Conservation (phyloP, 2,888 invertebrate species). For the Junonia oenone region DNA sequence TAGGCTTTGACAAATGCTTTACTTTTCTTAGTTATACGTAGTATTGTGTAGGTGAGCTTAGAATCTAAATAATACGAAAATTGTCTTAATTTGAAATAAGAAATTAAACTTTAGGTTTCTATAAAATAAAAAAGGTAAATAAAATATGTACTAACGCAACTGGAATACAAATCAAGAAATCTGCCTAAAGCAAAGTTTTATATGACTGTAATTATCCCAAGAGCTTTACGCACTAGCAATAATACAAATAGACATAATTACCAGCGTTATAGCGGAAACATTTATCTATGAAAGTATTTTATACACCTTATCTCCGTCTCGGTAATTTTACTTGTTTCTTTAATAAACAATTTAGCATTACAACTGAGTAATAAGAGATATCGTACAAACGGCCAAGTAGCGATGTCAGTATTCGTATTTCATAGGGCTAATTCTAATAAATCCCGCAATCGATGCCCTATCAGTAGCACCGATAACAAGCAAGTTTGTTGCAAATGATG, state of each 20-base stretch:
- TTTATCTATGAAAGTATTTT: background rate
- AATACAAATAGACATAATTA: background rate
- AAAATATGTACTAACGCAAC: too few relatives aligned
- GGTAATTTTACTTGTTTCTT: background rate
- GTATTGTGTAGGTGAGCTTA: too few relatives aligned
- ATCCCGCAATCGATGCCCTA: constrained; percentile 22
- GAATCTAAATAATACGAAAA: too few relatives aligned
- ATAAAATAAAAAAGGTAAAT: too few relatives aligned
- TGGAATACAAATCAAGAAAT: too few relatives aligned
- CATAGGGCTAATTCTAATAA: constrained; percentile 23
- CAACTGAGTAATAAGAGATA: constrained; percentile 11
- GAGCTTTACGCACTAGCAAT: background rate
- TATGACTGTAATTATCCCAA: background rate
- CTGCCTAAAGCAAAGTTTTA: background rate
- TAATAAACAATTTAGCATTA: constrained; percentile 7
- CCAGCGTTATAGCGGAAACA: background rate
- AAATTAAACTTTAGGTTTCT: too few relatives aligned
- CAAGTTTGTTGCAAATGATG: constrained; percentile 29
- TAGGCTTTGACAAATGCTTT: constrained; percentile 23
- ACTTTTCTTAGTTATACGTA: constrained; percentile 14
- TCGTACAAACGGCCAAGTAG: constrained; percentile 17
- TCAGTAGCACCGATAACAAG: constrained; percentile 25
- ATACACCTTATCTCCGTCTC: background rate
- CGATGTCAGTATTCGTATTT: constrained; percentile 25
- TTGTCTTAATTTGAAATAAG: too few relatives aligned